phyloP scores from a whole-genome alignment of 1,140 invertebrate species.

The Drosophila lacertosa region DNA sequence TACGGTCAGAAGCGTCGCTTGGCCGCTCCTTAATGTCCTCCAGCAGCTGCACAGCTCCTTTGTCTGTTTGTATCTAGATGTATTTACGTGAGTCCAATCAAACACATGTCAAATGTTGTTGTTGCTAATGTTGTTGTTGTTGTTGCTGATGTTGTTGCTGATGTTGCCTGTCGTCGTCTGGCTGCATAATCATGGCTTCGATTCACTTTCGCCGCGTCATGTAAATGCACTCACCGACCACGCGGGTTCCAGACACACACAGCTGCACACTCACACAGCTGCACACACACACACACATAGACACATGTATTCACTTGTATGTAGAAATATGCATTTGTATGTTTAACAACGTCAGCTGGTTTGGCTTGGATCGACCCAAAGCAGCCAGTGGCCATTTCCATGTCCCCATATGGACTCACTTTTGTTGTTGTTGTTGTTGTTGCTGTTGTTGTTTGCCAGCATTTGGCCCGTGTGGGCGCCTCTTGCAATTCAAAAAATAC shows the following conservation, averaged over 20 bases:
- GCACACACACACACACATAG: background rate
- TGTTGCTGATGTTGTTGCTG: slow-evolving; percentile 21
- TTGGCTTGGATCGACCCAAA: too few species aligned
- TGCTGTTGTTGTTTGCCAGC: slow-evolving; percentile 20
- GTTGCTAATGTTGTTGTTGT: slow-evolving; percentile 12
- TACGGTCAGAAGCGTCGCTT: slow-evolving; percentile 19
- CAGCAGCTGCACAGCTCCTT: background rate
- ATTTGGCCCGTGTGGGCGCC: slow-evolving; percentile 33
- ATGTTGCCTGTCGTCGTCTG: slow-evolving; percentile 35
- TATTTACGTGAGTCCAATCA: slow-evolving; percentile 64
- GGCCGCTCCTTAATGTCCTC: slow-evolving; percentile 4
- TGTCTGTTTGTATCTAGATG: slow-evolving; percentile 6
- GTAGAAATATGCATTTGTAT: slow-evolving; percentile 16
- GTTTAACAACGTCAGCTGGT: slow-evolving; percentile 37
- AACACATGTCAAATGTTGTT: slow-evolving; percentile 72
- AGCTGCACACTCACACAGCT: background rate
- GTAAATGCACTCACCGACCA: slow-evolving; percentile 71
- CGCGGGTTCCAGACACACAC: background rate
- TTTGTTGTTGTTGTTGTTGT: too few species aligned
- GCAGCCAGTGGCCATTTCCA: slow-evolving; percentile 43
- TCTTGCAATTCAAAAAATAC: slow-evolving; percentile 6
- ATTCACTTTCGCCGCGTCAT: slow-evolving; percentile 79
- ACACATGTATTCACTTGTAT: background rate
- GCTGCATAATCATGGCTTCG: slow-evolving; percentile 67
- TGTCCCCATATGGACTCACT: slow-evolving; percentile 41